These are phyloP conservation scores for Clunio marinus DNA, from an alignment of 2,888 invertebrate species.

Conservation along the genomic window DNA sequence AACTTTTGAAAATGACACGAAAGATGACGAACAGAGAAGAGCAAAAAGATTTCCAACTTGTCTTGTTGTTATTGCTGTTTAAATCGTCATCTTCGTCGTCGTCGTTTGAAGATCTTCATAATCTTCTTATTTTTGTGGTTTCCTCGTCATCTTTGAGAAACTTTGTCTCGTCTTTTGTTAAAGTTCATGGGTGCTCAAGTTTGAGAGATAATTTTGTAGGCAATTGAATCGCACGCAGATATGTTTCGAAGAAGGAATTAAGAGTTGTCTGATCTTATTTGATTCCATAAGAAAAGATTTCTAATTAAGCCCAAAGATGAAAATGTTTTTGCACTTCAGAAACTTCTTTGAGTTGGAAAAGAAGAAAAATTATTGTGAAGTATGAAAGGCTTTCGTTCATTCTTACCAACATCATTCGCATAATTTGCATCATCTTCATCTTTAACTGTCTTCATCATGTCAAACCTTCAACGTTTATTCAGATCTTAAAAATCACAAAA, in stretches of 20 bases:
- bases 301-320: constrained; percentile 9
- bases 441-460: no score
- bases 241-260: background rate
- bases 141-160: background rate
- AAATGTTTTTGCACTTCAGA: background rate
- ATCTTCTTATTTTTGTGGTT: constrained; percentile 38
- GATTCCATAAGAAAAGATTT: constrained; percentile 9
- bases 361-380: background rate
- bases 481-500: no score
- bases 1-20: constrained; percentile 8
- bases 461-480: no score
- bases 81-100: no score
- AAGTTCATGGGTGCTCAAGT: background rate
- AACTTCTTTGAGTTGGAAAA: no score
- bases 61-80: constrained; percentile 1
- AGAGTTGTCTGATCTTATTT: background rate
- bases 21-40: constrained; percentile 6
- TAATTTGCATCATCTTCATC: no score
- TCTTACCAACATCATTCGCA: no score
- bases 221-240: background rate
- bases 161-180: constrained; percentile 36
- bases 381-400: no score
- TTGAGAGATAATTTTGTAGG: background rate
- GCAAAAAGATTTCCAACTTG: no score
- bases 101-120: constrained; percentile 30